Base-by-base conservation (phyloP, 2,797 vertebrate species). In the Pangasius macronema region DNA sequence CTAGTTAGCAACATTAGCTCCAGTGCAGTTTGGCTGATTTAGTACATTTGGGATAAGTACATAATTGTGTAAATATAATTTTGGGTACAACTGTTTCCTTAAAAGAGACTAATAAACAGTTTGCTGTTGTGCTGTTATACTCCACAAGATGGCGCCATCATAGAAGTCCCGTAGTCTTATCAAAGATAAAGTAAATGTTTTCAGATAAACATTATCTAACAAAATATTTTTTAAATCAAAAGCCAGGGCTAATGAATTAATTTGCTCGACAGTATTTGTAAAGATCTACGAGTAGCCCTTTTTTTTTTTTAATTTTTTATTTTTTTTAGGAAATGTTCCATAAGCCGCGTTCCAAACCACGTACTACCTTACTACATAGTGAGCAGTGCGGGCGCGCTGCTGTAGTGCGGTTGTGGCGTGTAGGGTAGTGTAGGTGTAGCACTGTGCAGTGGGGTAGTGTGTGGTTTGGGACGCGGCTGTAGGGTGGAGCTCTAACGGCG, bases 401-500 rank as follows among this genome's bases (percentile, higher is more conserved):
- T 30, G 73, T 30, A 9, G 8, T 0, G 5, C 39, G 18, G 42
- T 2, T 9, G 10, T 13, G 22, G 7, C 22, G 42, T 24, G n/a
- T n/a, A n/a, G n/a, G n/a, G n/a, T n/a, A n/a, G n/a, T n/a, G n/a
- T n/a, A n/a, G n/a, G n/a, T n/a, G n/a, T n/a, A n/a, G n/a, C n/a
- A 80, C 59, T 42, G 7, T 33, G 75, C 53, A 86, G 61, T 59
- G 68, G 0, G 76, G 13, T 9, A 30, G 42, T 22, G 39, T 63
- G 65, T 16, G 57, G 42, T 46, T 83, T 63, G 83, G 76, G 83
- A 55, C 24, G 51, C 72, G 42, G 67, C 53, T 33, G 42, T 13
- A 95, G 95, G 92, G 92, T 92, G 92, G 92, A 92, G 92, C 91
- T 91, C 88, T 75, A 91, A 87, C 84, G 72, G 86, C 86, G 88